These are phyloP conservation scores for Todiramphus chloris DNA, from an alignment of 2,113 vertebrate species.

Conservation along the genomic window DNA sequence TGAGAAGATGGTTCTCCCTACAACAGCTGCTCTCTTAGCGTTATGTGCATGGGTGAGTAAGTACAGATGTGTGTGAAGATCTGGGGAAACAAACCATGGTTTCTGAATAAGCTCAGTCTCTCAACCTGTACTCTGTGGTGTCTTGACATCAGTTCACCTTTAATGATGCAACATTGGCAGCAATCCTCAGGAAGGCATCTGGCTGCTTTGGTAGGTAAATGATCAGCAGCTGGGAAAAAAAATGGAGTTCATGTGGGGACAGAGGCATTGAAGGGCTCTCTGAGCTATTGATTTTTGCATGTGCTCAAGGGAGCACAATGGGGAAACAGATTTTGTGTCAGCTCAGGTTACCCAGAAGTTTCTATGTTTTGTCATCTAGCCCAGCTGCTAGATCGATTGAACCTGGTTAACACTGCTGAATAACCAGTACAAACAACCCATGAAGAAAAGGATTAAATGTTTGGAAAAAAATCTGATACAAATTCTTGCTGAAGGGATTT, in stretches of 20 bases:
- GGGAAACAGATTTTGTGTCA: conserved; percentile 18
- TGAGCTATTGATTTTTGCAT: conserved; percentile 29
- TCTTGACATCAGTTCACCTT: conserved; percentile 16
- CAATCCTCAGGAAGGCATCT: conserved; percentile 22
- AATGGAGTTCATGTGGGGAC: background rate
- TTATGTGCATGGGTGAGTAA: background rate
- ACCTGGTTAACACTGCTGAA: background rate
- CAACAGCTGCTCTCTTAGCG: background rate
- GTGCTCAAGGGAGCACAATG: background rate
- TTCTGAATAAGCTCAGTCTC: background rate
- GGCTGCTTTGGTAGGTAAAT: conserved; percentile 33
- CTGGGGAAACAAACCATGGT: background rate
- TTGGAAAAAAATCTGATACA: background rate
- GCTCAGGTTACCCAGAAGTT: background rate
- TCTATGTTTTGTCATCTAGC: background rate
- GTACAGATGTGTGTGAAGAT: background rate
- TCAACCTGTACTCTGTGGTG: background rate
- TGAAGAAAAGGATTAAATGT: background rate
- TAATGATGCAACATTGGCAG: background rate
- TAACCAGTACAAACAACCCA: background rate
- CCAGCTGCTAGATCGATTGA: background rate
- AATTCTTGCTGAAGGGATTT: background rate
- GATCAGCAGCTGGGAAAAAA: conserved; percentile 41
- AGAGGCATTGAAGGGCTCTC: conserved; percentile 16
- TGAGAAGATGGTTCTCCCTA: background rate